Evolutionary conservation across 2,888 invertebrate species (phyloP), one percentile per base, ranked within the genome.

Genomic region (Andrena haemorrhoa): DNA sequence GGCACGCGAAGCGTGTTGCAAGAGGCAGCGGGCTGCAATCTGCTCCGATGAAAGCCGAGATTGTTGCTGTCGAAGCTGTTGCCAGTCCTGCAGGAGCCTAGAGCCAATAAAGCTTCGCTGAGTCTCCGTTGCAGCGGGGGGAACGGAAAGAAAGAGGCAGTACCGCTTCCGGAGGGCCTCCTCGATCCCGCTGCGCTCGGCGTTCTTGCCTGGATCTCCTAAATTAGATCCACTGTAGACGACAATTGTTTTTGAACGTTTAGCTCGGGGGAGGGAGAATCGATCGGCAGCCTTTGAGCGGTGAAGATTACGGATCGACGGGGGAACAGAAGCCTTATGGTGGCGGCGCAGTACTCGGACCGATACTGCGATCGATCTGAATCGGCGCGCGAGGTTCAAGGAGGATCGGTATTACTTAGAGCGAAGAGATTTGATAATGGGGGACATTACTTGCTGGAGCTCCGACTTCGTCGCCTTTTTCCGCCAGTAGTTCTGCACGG

Each of bases 381-480:
- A 41, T 41, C 41, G 41, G 4, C 41, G 16, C 4, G 41, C 16
- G 16, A 41, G 16, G 41, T 16, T 4, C 4, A 16, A 16, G 41
- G 41, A 41, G 41, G 41, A 12, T 31, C 56, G 56, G 29, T 29
- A 58, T 58, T 29, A 26, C 29, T 26, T 12, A 41, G 41, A 20
- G 2, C 12, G 7, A 4, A 41, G 10, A 49, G 29, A 51, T 29
- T 16, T 12, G 8, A 8, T 58, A 31, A 20, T 53, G 12, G 12
- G 10, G 23, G 26, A 23, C 7, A 66, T 87, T 90, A 94, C 94
- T 91, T 97, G 96, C 83, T 97, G 96, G 63, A 97, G 95, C 92
- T 97, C 97, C 90, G 96, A 96, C 93, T 97, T 97, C 2, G 97
- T 97, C 94, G 97, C 95, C 92, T 97, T 95, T 94, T 97, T 97